Conservation (phyloP, 2,888 invertebrate species). For the Itoplectis maculator region DNA sequence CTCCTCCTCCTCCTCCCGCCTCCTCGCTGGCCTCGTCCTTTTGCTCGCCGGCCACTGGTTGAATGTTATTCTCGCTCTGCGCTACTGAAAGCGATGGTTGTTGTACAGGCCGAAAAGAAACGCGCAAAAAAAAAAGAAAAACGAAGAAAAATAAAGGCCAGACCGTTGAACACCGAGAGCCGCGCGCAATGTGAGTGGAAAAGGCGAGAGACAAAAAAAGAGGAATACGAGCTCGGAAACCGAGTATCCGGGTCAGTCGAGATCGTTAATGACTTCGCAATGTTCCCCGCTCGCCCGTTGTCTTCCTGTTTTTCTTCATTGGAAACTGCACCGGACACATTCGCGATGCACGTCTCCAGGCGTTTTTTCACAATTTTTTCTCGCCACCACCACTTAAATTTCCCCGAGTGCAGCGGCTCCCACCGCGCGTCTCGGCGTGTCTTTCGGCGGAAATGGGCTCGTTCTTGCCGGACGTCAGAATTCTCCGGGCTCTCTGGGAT, state of each 20-base stretch:
- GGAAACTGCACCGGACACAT: not conserved
- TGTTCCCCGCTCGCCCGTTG: slow-evolving; percentile 5
- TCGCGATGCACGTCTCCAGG: not conserved
- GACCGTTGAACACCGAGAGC: no score
- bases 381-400: not conserved
- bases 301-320: not conserved
- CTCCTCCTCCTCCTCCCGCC: no score
- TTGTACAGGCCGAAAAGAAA: slow-evolving; percentile 40
- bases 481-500: no score
- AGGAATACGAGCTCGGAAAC: slow-evolving; percentile 23
- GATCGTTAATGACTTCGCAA: slow-evolving; percentile 47
- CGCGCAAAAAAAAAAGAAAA: slow-evolving; percentile 23
- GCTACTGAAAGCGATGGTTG: slow-evolving; percentile 39
- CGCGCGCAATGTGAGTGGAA: not conserved
- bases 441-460: not conserved
- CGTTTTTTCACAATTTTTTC: not conserved
- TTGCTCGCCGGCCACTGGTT: slow-evolving; percentile 73
- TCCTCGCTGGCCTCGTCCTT: slow-evolving; percentile 30
- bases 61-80: slow-evolving; percentile 72
- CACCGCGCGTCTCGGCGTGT: not conserved
- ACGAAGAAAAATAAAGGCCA: not conserved
- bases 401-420: not conserved
- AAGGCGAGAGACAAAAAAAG: slow-evolving; percentile 4
- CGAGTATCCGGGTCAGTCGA: slow-evolving; percentile 24
- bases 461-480: not conserved